Base-by-base conservation (phyloP, 2,888 invertebrate genomes). In the Tridacna crocea region DNA sequence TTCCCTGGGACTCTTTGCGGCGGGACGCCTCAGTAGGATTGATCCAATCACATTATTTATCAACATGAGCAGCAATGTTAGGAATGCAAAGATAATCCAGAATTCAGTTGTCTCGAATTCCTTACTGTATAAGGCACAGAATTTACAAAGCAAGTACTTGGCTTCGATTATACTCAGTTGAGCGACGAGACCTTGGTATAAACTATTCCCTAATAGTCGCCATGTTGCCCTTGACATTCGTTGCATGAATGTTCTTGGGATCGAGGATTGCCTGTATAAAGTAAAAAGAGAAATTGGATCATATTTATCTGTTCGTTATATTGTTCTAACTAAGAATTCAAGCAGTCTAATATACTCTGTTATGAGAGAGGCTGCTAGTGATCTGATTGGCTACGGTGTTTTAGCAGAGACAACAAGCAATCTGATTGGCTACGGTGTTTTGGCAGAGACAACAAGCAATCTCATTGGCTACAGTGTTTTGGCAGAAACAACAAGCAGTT, bases 131-230 rank as follows among this genome's bases (percentile, higher is more conserved):
- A 27, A 46, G 26, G 60, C 61, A 51, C 78, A 80, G 0, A 85
- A 60, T 15, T 68, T 75, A 74, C 85, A 85, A 6, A 85, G 13
- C 60, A 82, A 10, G 2, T 72, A 55, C 66, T 80, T 85, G 58
- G 85, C 60, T 48, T 85, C 72, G 27, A 79, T 24, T 68, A 80
- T 79, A 51, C 85, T 78, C 15, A 85, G 36, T 15, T 80, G 79
- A 3, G 80, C 58, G 51, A 85, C 55, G 15, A 83, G 27, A 15
- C 80, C 85, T 55, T 83, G 80, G 70, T 76, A 79, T 1, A 85
- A 17, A 46, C 78, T 51, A 8, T 68, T 61, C 8, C 80, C 75
- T 17, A 83, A 26, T 55, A 85, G 66, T 46, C 79, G 78, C 77
- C 76, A 77, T 17, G 79, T 82, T 36, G 74, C n/a, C 13, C 27